Evolutionary conservation across 1,140 invertebrate species (phyloP).

Genomic region (Heterodera carotae): DNA sequence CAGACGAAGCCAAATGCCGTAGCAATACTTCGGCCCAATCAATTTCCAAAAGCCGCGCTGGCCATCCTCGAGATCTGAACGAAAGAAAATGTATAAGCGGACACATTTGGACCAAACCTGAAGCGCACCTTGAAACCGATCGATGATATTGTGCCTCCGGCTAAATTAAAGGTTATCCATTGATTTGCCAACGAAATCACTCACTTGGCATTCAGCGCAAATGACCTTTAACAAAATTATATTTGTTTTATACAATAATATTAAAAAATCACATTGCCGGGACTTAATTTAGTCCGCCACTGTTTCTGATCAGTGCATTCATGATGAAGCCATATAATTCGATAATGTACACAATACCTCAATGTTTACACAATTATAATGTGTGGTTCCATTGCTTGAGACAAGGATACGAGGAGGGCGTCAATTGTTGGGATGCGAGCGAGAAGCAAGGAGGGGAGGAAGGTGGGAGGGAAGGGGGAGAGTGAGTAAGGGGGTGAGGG

Average conservation of each 20-base stretch:
- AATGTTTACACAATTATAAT: too few relatives aligned
- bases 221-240: not conserved
- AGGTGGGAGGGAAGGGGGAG: too few relatives aligned
- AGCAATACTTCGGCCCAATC: conserved; percentile 52
- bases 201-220: conserved; percentile 23
- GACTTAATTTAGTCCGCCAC: conserved; percentile 1
- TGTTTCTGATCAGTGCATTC: conserved; percentile 21
- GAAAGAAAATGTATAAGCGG: not conserved
- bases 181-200: not conserved
- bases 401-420: too few relatives aligned
- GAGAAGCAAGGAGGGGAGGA: too few relatives aligned
- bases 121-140: conserved; percentile 12
- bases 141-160: conserved; percentile 28
- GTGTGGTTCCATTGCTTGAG: not conserved
- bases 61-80: conserved; percentile 52
- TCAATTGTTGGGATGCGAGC: too few relatives aligned
- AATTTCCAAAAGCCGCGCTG: conserved; percentile 55
- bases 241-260: not conserved
- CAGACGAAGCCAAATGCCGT: conserved; percentile 51
- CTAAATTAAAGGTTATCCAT: not conserved
- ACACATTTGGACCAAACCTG: conserved; percentile 2
- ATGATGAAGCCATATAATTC: conserved; percentile 20
- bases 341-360: conserved; percentile 29
- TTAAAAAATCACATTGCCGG: not conserved
- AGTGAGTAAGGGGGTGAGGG: too few relatives aligned